Evolutionary conservation across 2,113 vertebrate species (phyloP).

Genomic region (Lophura nycthemera): DNA sequence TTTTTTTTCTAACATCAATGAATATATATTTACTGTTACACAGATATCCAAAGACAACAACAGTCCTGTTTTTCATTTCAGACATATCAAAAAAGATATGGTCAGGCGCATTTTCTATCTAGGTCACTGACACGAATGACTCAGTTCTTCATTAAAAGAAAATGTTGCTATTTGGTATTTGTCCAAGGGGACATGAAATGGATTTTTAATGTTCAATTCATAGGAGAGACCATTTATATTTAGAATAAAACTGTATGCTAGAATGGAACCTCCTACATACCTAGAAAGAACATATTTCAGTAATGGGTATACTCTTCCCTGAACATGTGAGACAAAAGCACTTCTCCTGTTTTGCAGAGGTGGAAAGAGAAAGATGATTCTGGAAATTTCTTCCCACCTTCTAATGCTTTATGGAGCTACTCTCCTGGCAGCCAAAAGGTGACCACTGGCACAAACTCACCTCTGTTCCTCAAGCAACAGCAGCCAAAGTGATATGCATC

Average conservation of each 20-base stretch:
- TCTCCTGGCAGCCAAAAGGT: neutral
- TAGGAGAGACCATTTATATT: neutral
- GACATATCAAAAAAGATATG: neutral
- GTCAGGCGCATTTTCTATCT: neutral
- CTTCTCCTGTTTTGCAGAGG: neutral
- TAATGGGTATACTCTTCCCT: neutral
- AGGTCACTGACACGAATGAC: neutral
- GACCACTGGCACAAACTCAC: neutral
- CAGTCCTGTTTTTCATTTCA: neutral
- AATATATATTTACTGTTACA: neutral
- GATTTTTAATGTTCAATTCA: neutral
- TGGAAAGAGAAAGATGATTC: neutral
- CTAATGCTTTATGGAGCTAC: neutral
- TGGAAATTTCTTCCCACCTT: neutral
- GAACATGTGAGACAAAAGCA: neutral
- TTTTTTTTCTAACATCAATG: neutral
- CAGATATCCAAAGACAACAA: neutral
- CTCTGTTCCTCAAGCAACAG: neutral
- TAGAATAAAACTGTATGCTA: neutral
- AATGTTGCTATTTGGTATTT: neutral
- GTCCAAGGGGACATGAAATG: neutral
- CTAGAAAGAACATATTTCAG: neutral
- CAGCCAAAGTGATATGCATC: fast-evolving
- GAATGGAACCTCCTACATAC: neutral
- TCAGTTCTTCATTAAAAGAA: neutral